These are phyloP conservation scores for Caenorhabditis panamensis DNA, from an alignment of 2,888 invertebrate species.

Conservation along the genomic window DNA sequence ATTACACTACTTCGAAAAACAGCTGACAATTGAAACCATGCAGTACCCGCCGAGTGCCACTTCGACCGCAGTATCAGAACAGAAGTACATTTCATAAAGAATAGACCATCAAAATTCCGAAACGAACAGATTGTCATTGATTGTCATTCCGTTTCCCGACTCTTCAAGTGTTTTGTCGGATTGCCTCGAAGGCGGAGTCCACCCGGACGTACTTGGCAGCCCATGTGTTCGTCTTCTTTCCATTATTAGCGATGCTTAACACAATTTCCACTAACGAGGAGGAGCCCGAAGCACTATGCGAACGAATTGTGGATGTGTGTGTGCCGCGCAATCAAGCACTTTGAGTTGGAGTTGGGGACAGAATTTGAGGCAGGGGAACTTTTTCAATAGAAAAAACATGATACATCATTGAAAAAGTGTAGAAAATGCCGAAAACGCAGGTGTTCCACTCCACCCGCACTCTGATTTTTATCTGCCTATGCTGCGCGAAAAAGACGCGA, in stretches of 20 bases:
- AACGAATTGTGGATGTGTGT: slow-evolving; percentile 18
- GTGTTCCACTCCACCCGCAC: slow-evolving; percentile 23
- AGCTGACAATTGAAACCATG: no score
- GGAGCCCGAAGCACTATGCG: slow-evolving; percentile 8
- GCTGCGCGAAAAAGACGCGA: neutral
- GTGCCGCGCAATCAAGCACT: slow-evolving; percentile 24
- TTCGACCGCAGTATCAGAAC: no score
- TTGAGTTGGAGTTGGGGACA: neutral
- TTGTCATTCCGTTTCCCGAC: neutral
- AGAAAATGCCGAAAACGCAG: slow-evolving; percentile 39
- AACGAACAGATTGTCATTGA: neutral
- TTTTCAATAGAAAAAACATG: neutral
- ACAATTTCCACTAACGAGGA: slow-evolving; percentile 62
- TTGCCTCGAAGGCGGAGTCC: neutral
- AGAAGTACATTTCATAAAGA: no score
- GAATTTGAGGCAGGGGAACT: neutral
- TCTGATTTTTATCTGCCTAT: slow-evolving; percentile 22
- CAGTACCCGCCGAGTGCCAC: no score
- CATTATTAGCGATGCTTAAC: slow-evolving; percentile 62
- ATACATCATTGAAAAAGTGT: slow-evolving; percentile 17
- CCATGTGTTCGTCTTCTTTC: slow-evolving; percentile 36
- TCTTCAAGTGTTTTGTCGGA: slow-evolving; percentile 49
- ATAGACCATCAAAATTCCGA: no score
- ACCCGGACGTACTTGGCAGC: slow-evolving; percentile 23
- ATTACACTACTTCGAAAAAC: no score